phyloP scores from a whole-genome alignment of 2,797 vertebrate species.

The Poeciliopsis turneri region DNA sequence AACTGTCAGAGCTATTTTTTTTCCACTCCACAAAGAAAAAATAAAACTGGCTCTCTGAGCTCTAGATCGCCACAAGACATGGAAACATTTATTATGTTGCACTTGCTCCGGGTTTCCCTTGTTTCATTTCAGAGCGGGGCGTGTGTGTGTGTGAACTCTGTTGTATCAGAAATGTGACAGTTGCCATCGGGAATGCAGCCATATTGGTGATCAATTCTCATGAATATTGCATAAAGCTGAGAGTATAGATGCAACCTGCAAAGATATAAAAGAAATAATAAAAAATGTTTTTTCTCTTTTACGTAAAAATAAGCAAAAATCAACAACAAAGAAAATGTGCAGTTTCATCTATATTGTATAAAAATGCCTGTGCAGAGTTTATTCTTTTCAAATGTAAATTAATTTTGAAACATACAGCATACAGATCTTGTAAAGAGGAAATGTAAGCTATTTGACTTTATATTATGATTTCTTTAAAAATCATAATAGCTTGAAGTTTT shows the following conservation, averaged over 20 bases:
- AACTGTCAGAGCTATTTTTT: conserved; percentile 73
- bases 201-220: conserved; percentile 13
- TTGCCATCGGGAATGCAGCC: conserved; percentile 30
- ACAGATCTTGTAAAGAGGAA: background rate
- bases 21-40: conserved; percentile 56
- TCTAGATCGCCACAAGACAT: conserved; percentile 48
- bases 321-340: background rate
- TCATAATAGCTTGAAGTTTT: conserved; percentile 33
- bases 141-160: conserved; percentile 11
- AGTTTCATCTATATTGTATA: background rate
- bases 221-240: conserved; percentile 34
- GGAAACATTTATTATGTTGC: conserved; percentile 23
- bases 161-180: conserved; percentile 2
- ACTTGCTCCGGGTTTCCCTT: conserved; percentile 8
- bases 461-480: background rate
- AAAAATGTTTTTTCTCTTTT: background rate
- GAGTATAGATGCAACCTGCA: conserved; percentile 19
- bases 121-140: conserved; percentile 21
- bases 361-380: background rate
- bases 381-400: background rate
- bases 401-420: background rate
- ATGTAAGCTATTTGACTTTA: background rate
- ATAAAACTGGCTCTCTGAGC: conserved; percentile 46
- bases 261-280: background rate
- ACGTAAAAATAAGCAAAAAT: background rate